Percentiles rank a stretch among this genome's conserved stretches.
These are phyloP conservation scores for Leuciscus idus DNA, from an alignment of 2,113 vertebrate genomes.

Conservation along the genomic window DNA sequence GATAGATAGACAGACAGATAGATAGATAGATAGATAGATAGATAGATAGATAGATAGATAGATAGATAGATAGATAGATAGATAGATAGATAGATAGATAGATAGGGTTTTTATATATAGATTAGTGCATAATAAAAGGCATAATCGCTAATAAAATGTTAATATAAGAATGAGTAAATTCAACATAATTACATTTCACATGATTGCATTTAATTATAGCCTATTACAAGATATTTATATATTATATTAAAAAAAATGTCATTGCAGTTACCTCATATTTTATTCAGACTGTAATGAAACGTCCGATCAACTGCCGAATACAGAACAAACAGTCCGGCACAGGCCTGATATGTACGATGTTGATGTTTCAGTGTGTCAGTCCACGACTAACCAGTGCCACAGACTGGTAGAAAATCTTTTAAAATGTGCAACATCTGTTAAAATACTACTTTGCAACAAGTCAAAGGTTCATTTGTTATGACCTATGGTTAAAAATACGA, in stretches of 20 bases:
- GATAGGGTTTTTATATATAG: neutral
- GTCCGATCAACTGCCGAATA: neutral
- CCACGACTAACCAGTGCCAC: neutral
- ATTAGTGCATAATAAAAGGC: neutral
- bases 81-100: too few species aligned
- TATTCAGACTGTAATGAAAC: neutral
- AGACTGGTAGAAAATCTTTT: neutral
- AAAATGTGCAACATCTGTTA: slow-evolving; percentile 3
- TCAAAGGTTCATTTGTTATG: slow-evolving; percentile 38
- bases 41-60: too few species aligned
- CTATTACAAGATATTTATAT: too few species aligned
- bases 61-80: too few species aligned
- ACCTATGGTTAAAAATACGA: neutral
- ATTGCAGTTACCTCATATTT: neutral
- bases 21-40: too few species aligned
- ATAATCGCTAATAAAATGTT: neutral
- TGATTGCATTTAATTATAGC: neutral
- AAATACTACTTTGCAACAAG: neutral
- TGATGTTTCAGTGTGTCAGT: neutral
- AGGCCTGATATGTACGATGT: neutral
- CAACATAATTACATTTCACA: neutral
- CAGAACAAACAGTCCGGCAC: neutral
- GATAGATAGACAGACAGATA: too few species aligned
- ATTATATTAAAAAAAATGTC: neutral
- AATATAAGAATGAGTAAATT: neutral